Evolutionary conservation across 1,140 invertebrate genomes (phyloP).

Genomic region (Pissodes strobi): DNA sequence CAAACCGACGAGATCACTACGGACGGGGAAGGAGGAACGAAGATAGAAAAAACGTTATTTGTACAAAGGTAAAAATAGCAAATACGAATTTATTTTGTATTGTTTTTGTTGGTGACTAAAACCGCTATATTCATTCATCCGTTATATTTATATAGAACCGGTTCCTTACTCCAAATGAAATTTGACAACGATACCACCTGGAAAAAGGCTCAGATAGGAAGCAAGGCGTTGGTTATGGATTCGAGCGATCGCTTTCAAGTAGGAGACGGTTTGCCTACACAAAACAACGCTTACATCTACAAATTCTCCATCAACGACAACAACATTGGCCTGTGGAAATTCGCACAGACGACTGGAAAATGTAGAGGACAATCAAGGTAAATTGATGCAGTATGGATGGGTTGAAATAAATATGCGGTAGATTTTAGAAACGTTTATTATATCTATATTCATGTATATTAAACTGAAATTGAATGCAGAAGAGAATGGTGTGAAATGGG

Average conservation of each 20-base stretch:
- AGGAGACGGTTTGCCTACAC: conserved; percentile 16
- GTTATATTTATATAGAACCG: conserved; percentile 33
- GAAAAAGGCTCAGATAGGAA: conserved; percentile 21
- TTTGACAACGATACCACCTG: conserved; percentile 17
- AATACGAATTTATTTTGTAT: background rate
- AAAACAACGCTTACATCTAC: conserved; percentile 44
- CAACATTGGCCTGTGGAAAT: conserved; percentile 88
- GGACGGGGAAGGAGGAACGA: conserved; percentile 6
- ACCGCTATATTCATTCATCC: no score
- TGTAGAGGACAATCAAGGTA: conserved; percentile 80
- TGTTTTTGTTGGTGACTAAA: background rate
- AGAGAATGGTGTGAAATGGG: no score
- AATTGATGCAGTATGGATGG: no score
- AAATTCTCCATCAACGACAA: conserved; percentile 67
- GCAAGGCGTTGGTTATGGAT: conserved; percentile 28
- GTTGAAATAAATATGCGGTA: no score
- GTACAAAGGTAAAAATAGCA: conserved; percentile 31
- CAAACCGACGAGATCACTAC: conserved; percentile 9
- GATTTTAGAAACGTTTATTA: no score
- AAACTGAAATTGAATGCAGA: no score
- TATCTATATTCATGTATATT: no score
- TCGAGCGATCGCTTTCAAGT: conserved; percentile 34
- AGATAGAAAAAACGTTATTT: conserved; percentile 28
- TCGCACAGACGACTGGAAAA: conserved; percentile 64
- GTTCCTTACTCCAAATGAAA: conserved; percentile 36